Evolutionary conservation across 2,888 invertebrate genomes (phyloP).

Genomic region (Tetropium fuscum): DNA sequence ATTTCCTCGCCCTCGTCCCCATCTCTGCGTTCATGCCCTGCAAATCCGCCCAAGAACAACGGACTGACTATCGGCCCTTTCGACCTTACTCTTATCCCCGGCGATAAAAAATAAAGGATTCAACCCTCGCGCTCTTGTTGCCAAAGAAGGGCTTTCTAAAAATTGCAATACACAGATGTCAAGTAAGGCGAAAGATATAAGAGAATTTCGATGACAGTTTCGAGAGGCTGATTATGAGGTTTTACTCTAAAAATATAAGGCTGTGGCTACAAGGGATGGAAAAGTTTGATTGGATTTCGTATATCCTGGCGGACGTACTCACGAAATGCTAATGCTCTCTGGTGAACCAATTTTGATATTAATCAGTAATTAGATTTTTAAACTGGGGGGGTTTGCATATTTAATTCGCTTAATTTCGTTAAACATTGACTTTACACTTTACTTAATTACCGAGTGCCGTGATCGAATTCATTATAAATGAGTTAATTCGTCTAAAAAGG

Average conservation of each 20-base stretch:
- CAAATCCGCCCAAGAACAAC: background rate
- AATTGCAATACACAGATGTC: conserved; percentile 16
- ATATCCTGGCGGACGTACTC: background rate
- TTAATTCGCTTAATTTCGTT: background rate
- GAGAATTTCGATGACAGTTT: conserved; percentile 3
- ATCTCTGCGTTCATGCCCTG: background rate
- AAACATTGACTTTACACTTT: too few relatives aligned
- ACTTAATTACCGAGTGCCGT: too few relatives aligned
- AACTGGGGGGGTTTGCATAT: background rate
- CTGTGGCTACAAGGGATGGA: background rate
- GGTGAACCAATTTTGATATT: background rate
- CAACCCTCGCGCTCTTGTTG: background rate
- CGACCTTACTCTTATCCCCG: background rate
- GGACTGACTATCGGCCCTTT: conserved; percentile 3
- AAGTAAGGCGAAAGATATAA: background rate
- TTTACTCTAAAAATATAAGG: conserved; percentile 1
- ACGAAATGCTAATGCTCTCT: background rate
- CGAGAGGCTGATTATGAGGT: conserved; percentile 12
- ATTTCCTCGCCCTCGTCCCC: background rate
- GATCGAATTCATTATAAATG: too few relatives aligned
- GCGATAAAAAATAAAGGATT: conserved; percentile 11
- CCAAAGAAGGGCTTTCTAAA: conserved; percentile 5
- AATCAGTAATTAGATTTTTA: background rate
- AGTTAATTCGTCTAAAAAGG: too few relatives aligned
- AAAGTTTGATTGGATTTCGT: background rate